phyloP scores from a whole-genome alignment of 2,888 invertebrate species.

The Ochropleura leucogaster region DNA sequence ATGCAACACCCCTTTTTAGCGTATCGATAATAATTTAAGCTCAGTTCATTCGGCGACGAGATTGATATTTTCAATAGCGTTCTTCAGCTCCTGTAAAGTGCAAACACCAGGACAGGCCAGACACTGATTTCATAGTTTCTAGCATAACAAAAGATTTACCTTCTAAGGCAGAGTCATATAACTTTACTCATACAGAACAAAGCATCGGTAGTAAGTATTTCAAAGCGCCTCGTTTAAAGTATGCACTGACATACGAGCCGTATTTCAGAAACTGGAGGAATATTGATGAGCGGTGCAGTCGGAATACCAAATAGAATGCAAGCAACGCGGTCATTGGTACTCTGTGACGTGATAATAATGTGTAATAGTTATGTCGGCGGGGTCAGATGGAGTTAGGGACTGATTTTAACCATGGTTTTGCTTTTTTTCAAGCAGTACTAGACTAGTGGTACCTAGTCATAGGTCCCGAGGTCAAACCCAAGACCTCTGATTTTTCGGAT shows the following conservation, averaged over 20 bases:
- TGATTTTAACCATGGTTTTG: background rate
- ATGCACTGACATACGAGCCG: slow-evolving; percentile 40
- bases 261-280: slow-evolving; percentile 47
- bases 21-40: background rate
- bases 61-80: background rate
- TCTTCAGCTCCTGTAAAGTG: background rate
- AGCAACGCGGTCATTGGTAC: slow-evolving; percentile 73
- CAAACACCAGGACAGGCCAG: background rate
- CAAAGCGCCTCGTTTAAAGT: background rate
- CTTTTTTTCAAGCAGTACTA: background rate
- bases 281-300: slow-evolving; percentile 43
- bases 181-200: background rate
- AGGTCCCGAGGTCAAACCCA: too few species aligned
- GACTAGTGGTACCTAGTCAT: too few species aligned
- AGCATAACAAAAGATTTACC: background rate
- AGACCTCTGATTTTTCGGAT: too few species aligned
- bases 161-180: slow-evolving; percentile 1
- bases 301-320: slow-evolving; percentile 55
- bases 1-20: background rate
- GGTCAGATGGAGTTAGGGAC: slow-evolving; percentile 12
- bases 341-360: slow-evolving; percentile 55
- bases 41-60: background rate
- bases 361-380: slow-evolving; percentile 16
- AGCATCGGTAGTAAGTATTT: slow-evolving; percentile 8
- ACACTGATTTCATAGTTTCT: background rate